Conservation (phyloP, 1,140 invertebrate genomes). For the Diorhabda carinulata region DNA sequence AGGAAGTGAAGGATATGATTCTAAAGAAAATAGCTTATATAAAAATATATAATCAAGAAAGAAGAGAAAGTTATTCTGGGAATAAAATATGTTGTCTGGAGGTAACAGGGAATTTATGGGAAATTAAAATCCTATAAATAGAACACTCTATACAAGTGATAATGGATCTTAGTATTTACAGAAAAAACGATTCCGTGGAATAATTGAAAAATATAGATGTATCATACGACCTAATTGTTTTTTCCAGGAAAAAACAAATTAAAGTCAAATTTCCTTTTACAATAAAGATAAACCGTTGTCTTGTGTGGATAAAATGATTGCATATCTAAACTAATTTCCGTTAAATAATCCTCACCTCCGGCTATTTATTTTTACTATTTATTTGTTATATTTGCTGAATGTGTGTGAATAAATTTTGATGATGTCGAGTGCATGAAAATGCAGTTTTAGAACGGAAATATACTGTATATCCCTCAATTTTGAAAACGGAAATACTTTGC, state of each 20-base stretch:
- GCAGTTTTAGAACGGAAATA: background rate
- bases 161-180: too few relatives aligned
- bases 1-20: too few relatives aligned
- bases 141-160: too few relatives aligned
- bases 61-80: too few relatives aligned
- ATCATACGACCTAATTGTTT: background rate
- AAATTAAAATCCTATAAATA: too few relatives aligned
- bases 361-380: background rate
- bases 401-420: background rate
- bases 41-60: too few relatives aligned
- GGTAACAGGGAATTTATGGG: too few relatives aligned
- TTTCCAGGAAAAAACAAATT: background rate
- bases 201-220: too few relatives aligned
- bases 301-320: background rate
- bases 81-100: too few relatives aligned
- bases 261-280: background rate
- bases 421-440: background rate
- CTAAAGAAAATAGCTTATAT: too few relatives aligned
- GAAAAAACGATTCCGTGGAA: too few relatives aligned
- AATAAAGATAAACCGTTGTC: background rate
- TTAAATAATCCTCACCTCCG: background rate
- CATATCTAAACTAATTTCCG: background rate
- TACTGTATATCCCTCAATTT: background rate
- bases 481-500: slow-evolving; percentile 11
- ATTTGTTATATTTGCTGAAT: background rate